A percentile compares a stretch with the other conserved stretches of the same genome.
Conservation (phyloP, 2,113 vertebrate genomes). For the Cheilinus undulatus region DNA sequence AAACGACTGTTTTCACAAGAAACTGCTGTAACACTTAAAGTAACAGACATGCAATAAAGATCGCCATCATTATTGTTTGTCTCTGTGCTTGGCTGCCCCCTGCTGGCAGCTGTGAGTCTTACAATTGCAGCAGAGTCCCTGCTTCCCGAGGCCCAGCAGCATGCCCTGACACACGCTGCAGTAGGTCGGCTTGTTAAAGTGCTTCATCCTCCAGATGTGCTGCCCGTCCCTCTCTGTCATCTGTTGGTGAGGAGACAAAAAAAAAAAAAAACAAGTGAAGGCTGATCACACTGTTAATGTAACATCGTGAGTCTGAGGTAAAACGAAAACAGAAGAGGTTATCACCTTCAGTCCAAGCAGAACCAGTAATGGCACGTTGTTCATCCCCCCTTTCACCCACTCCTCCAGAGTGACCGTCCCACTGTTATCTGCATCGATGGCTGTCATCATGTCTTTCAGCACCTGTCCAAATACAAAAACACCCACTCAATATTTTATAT, state of each 20-base stretch:
- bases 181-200: slow-evolving; percentile 90
- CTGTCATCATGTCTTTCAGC: slow-evolving; percentile 93
- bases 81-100: slow-evolving; percentile 38
- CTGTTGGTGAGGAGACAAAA: slow-evolving; percentile 66
- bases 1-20: too few species aligned
- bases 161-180: slow-evolving; percentile 90
- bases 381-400: slow-evolving; percentile 93
- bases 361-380: slow-evolving; percentile 91
- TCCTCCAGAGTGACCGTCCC: slow-evolving; percentile 91
- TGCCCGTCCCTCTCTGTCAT: slow-evolving; percentile 90
- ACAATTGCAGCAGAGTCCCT: slow-evolving; percentile 92
- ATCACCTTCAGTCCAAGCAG: slow-evolving; percentile 91
- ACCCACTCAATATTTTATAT: background rate
- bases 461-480: slow-evolving; percentile 81
- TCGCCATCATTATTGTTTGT: background rate
- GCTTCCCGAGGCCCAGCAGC: slow-evolving; percentile 91
- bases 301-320: background rate
- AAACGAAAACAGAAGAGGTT: background rate
- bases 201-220: slow-evolving; percentile 93
- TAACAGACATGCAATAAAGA: slow-evolving; percentile 3
- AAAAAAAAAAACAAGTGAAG: background rate
- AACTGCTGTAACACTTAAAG: background rate
- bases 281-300: background rate
- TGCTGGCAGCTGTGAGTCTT: slow-evolving; percentile 73
- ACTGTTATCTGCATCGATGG: slow-evolving; percentile 90